Percentiles rank a stretch among this genome's conserved stretches.
phyloP scores from a whole-genome alignment of 2,113 vertebrate species.

The Dicaeum eximium region DNA sequence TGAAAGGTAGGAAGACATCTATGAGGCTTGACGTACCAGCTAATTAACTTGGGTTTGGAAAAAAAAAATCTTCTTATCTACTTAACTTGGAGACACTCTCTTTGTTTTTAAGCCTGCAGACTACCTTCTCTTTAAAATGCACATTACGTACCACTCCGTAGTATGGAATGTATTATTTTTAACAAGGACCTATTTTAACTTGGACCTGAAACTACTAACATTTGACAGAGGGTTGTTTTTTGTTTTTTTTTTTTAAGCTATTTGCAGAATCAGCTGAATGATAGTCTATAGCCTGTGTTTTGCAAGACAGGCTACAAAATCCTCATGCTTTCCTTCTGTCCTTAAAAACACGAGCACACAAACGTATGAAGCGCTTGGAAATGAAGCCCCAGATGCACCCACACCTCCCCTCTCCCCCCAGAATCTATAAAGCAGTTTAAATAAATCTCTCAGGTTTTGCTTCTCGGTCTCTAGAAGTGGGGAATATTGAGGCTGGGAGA shows the following conservation, averaged over 20 bases:
- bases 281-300: constrained; percentile 31
- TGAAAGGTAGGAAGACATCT: constrained; percentile 54
- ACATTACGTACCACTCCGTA: neutral
- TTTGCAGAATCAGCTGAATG: constrained; percentile 51
- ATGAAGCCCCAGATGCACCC: neutral
- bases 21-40: constrained; percentile 58
- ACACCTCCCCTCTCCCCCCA: neutral
- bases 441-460: constrained; percentile 23
- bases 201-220: constrained; percentile 35
- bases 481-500: constrained; percentile 53
- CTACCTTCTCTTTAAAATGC: constrained; percentile 67
- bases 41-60: constrained; percentile 63
- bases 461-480: constrained; percentile 19
- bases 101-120: constrained; percentile 68
- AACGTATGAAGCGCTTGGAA: neutral
- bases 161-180: constrained; percentile 64
- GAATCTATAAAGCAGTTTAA: neutral
- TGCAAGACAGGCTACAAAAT: constrained; percentile 10
- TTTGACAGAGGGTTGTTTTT: constrained; percentile 21
- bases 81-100: constrained; percentile 60
- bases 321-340: neutral
- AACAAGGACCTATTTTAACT: constrained; percentile 60
- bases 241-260: neutral
- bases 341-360: neutral
- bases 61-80: constrained; percentile 62